phyloP scores from a whole-genome alignment of 2,888 invertebrate genomes.

The Malacosoma neustria region DNA sequence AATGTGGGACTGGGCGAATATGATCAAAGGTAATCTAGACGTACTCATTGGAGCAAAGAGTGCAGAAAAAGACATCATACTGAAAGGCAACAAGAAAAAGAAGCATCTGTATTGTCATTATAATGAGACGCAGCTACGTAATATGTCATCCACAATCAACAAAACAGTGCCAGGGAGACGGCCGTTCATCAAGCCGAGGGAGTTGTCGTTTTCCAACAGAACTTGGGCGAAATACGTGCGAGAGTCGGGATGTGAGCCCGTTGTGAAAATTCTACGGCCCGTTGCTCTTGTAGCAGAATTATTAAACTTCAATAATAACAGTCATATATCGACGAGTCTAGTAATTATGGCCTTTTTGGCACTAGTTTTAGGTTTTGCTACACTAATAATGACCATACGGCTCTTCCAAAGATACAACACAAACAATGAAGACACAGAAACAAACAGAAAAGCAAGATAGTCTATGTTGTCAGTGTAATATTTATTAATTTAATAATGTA shows the following conservation, averaged over 20 bases:
- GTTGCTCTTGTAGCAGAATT: conserved; percentile 45
- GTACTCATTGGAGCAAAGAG: conserved; percentile 79
- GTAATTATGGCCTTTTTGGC: conserved; percentile 47
- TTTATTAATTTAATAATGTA: no score
- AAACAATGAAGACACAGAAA: conserved; percentile 35
- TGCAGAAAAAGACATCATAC: conserved; percentile 76
- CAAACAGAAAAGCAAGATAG: conserved; percentile 49
- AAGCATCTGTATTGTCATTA: conserved; percentile 78
- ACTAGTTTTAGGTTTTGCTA: conserved; percentile 32
- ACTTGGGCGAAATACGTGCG: conserved; percentile 84
- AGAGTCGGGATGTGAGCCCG: conserved; percentile 77
- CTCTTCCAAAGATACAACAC: conserved; percentile 32
- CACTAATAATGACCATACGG: conserved; percentile 52
- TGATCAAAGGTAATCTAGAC: conserved; percentile 77
- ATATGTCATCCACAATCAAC: conserved; percentile 58
- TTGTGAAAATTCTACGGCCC: conserved; percentile 62
- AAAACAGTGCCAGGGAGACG: conserved; percentile 71
- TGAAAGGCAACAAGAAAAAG: conserved; percentile 78
- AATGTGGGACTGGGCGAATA: conserved; percentile 83
- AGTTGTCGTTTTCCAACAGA: conserved; percentile 73
- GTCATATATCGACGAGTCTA: conserved; percentile 34
- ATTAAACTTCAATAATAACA: conserved; percentile 21
- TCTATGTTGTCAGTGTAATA: no score
- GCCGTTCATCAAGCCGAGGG: conserved; percentile 74
- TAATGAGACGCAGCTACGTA: conserved; percentile 71